Evolutionary conservation across 2,888 invertebrate genomes (phyloP).

Genomic region (Eremobia ochroleuca): DNA sequence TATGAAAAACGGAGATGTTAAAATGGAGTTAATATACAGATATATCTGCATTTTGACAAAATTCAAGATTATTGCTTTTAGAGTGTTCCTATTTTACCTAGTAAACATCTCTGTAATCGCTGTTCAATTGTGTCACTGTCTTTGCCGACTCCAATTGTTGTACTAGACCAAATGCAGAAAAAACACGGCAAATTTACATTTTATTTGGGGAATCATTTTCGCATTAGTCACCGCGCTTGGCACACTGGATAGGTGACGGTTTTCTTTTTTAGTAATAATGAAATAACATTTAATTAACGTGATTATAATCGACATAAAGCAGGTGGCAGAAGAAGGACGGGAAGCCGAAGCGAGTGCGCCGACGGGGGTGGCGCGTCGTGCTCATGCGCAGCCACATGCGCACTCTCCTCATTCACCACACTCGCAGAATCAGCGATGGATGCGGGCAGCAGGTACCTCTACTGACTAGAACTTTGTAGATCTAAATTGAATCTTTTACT

Average conservation of each 20-base stretch:
- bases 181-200: not conserved
- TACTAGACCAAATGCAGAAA: not conserved
- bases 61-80: not conserved
- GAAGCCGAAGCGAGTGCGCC: slow-evolving; percentile 94
- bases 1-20: not conserved
- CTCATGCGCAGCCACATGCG: slow-evolving; percentile 71
- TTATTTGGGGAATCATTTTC: not conserved
- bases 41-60: not conserved
- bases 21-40: not conserved
- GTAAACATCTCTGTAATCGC: not conserved
- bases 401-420: slow-evolving; percentile 76
- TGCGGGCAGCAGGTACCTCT: slow-evolving; percentile 79
- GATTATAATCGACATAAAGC: slow-evolving; percentile 28
- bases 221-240: not conserved
- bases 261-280: not conserved
- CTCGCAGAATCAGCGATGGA: slow-evolving; percentile 85
- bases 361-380: slow-evolving; percentile 71
- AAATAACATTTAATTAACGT: not conserved
- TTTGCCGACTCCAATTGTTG: not conserved
- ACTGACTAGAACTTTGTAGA: not conserved
- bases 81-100: not conserved
- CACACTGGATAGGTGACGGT: not conserved
- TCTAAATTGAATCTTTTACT: not conserved
- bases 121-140: not conserved
- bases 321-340: slow-evolving; percentile 93